A percentile compares a stretch with the other conserved stretches of the same genome.
Conservation (phyloP, 2,797 vertebrate genomes). For the Mycteria americana region DNA sequence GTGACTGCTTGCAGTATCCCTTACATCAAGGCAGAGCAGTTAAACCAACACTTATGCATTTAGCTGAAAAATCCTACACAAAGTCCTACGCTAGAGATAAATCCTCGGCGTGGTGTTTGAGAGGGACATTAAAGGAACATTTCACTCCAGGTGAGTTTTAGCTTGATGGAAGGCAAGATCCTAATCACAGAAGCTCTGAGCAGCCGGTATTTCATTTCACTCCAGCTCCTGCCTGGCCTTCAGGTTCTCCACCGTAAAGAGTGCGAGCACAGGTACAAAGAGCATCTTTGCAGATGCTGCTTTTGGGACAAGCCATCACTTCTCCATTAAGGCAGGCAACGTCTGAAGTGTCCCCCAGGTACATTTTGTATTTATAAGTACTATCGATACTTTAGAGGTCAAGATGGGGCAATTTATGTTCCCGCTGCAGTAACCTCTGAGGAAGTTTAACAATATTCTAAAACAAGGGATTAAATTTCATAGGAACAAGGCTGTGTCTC, state of each 20-base stretch:
- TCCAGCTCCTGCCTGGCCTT: not conserved
- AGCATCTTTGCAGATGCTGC: not conserved
- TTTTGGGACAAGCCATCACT: not conserved
- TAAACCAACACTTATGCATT: not conserved
- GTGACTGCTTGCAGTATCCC: not conserved
- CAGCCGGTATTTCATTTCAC: not conserved
- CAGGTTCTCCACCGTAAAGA: not conserved
- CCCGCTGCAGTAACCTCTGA: not conserved
- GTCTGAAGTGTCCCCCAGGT: not conserved
- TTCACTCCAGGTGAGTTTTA: not conserved
- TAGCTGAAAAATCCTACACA: not conserved
- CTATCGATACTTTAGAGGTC: not conserved
- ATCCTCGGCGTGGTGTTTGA: not conserved
- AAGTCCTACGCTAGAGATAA: not conserved
- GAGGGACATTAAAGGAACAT: not conserved
- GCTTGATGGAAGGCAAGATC: not conserved
- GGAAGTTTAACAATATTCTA: not conserved
- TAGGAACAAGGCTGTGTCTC: not conserved
- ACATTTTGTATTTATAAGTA: not conserved
- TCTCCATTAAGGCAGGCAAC: not conserved
- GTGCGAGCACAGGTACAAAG: accelerated
- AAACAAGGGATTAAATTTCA: not conserved
- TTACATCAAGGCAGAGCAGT: not conserved
- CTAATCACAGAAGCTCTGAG: not conserved
- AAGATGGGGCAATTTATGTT: not conserved